Evolutionary conservation across 2,797 vertebrate genomes (phyloP).

Genomic region (Champsocephalus esox): DNA sequence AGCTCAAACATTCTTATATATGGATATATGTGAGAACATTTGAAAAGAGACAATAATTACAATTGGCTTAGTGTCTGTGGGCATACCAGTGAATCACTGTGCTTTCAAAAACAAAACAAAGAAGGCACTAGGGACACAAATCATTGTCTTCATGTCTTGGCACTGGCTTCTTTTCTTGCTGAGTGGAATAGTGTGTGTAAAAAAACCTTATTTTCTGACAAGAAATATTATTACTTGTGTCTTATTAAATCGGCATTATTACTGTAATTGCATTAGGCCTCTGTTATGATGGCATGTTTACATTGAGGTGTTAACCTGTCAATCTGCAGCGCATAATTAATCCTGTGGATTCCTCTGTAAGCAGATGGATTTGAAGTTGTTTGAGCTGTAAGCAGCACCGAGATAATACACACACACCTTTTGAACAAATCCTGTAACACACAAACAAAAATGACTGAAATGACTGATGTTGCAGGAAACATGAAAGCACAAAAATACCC

Average conservation of each 20-base stretch:
- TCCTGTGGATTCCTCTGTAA: conserved; percentile 32
- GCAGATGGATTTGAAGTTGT: conserved; percentile 37
- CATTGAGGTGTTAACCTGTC: conserved; percentile 33
- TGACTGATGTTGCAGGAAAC: not conserved
- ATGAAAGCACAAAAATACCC: not conserved
- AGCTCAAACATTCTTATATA: not conserved
- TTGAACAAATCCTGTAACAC: not conserved
- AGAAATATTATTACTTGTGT: not conserved
- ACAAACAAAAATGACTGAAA: not conserved
- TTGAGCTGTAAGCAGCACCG: conserved; percentile 36
- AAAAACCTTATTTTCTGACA: not conserved
- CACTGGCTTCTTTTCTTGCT: conserved; percentile 5
- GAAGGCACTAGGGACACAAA: not conserved
- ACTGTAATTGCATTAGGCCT: not conserved
- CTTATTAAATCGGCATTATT: not conserved
- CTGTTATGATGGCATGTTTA: conserved; percentile 21
- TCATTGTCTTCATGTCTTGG: conserved; percentile 11
- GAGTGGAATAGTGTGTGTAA: not conserved
- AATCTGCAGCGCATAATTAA: conserved; percentile 30
- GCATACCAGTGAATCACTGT: conserved; percentile 9
- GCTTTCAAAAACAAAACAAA: conserved; percentile 13
- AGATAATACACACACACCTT: not conserved
- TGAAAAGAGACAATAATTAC: conserved; percentile 5
- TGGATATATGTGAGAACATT: not conserved
- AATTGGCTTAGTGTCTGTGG: conserved; percentile 13